These are phyloP conservation scores for Allygus modestus DNA, from an alignment of 2,888 invertebrate genomes.

Conservation along the genomic window DNA sequence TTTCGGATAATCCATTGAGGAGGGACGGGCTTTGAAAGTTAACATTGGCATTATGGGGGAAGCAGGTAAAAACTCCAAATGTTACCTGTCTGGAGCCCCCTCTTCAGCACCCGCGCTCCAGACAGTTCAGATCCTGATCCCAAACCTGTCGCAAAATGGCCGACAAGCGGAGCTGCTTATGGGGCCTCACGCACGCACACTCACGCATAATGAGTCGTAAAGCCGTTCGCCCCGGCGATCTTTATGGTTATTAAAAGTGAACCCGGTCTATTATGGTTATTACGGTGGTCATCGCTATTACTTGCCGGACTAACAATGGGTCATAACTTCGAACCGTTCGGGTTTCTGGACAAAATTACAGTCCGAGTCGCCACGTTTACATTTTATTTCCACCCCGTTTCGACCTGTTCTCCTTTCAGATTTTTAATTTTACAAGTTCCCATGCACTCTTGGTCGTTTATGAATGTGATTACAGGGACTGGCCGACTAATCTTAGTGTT, in stretches of 20 bases:
- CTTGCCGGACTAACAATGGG: conserved; percentile 40
- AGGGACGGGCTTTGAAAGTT: too few relatives aligned
- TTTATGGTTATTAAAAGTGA: conserved; percentile 56
- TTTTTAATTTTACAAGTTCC: conserved; percentile 31
- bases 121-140: background rate
- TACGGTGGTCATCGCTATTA: conserved; percentile 50
- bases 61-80: too few relatives aligned
- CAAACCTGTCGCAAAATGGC: background rate
- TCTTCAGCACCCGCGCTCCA: too few relatives aligned
- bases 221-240: conserved; percentile 28
- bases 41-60: too few relatives aligned
- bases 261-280: conserved; percentile 51
- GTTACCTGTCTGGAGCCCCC: too few relatives aligned
- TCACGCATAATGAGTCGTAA: conserved; percentile 55
- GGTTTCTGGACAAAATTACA: conserved; percentile 49
- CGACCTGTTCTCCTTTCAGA: conserved; percentile 10
- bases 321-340: conserved; percentile 13
- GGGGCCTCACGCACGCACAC: conserved; percentile 28
- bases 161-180: background rate
- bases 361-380: conserved; percentile 41
- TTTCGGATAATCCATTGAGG: too few relatives aligned
- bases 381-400: conserved; percentile 41
- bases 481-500: background rate
- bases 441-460: conserved; percentile 12
- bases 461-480: conserved; percentile 20